phyloP scores from a whole-genome alignment of 2,113 vertebrate genomes.

The Arizona elegans region DNA sequence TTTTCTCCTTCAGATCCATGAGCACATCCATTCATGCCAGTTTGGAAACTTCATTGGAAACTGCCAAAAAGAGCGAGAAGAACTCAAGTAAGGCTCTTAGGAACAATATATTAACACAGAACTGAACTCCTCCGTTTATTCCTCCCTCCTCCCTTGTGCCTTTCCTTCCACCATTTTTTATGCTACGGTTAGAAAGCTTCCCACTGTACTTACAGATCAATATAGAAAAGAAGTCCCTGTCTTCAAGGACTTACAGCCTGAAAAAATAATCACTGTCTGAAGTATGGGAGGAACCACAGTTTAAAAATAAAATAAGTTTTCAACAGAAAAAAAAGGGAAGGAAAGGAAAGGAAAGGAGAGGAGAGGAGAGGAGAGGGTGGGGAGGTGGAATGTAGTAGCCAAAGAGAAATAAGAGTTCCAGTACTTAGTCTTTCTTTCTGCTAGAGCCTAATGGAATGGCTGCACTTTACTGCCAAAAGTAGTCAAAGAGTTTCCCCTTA shows the following conservation, averaged over 20 bases:
- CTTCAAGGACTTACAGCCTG: neutral
- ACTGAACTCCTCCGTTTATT: neutral
- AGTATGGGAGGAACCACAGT: neutral
- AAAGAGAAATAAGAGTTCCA: neutral
- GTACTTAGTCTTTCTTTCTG: neutral
- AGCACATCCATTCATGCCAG: slow-evolving; percentile 95
- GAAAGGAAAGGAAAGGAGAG: neutral
- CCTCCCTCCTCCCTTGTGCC: neutral
- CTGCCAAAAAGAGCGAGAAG: slow-evolving; percentile 91
- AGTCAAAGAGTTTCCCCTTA: neutral
- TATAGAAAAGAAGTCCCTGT: neutral
- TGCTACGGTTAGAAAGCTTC: neutral
- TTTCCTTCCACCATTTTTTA: neutral
- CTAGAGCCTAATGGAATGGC: neutral
- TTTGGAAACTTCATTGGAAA: slow-evolving; percentile 98
- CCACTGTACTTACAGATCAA: neutral
- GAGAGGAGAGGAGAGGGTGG: neutral
- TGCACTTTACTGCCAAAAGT: neutral
- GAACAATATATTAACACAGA: neutral
- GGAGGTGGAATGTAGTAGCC: neutral
- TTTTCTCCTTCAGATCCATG: slow-evolving; percentile 97
- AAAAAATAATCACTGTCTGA: neutral
- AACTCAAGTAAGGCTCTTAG: slow-evolving; percentile 81
- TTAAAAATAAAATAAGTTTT: neutral
- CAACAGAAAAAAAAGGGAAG: neutral